Evolutionary conservation across 2,888 invertebrate genomes (phyloP).

Genomic region (Galeopsomyia nigrocyanea): DNA sequence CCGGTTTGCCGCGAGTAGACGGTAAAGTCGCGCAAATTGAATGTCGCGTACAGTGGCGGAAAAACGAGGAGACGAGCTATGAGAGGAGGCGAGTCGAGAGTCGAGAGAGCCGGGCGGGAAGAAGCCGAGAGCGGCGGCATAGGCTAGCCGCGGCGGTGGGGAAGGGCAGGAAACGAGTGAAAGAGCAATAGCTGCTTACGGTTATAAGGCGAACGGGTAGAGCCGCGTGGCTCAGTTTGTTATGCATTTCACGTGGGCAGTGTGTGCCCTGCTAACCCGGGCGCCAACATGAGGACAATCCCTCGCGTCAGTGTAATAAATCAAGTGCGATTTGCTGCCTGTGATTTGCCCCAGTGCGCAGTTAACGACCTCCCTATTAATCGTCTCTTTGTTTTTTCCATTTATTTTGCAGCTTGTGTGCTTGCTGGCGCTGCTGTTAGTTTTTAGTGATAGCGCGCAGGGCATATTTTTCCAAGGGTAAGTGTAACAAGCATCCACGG

Average conservation of each 20-base stretch:
- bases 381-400: neutral
- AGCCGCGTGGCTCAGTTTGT: constrained; percentile 58
- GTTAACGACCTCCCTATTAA: no score
- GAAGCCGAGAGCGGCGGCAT: neutral
- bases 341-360: constrained; percentile 1
- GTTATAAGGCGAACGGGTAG: constrained; percentile 60
- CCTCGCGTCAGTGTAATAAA: constrained; percentile 54
- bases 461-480: constrained; percentile 54
- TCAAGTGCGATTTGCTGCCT: neutral
- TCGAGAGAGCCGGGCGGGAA: neutral
- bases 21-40: no score
- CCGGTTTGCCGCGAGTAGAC: no score
- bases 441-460: constrained; percentile 45
- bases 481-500: neutral
- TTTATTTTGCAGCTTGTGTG: constrained; percentile 52
- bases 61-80: neutral
- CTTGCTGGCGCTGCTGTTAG: constrained; percentile 47
- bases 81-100: neutral
- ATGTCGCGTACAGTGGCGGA: no score
- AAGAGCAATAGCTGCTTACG: constrained; percentile 29
- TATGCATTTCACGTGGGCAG: constrained; percentile 57
- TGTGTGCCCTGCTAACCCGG: constrained; percentile 49
- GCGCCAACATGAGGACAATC: constrained; percentile 51
- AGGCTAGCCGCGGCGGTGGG: neutral
- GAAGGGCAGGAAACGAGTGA: constrained; percentile 7